Conservation (phyloP, 2,888 invertebrate genomes). For the Itoplectis maculator region DNA sequence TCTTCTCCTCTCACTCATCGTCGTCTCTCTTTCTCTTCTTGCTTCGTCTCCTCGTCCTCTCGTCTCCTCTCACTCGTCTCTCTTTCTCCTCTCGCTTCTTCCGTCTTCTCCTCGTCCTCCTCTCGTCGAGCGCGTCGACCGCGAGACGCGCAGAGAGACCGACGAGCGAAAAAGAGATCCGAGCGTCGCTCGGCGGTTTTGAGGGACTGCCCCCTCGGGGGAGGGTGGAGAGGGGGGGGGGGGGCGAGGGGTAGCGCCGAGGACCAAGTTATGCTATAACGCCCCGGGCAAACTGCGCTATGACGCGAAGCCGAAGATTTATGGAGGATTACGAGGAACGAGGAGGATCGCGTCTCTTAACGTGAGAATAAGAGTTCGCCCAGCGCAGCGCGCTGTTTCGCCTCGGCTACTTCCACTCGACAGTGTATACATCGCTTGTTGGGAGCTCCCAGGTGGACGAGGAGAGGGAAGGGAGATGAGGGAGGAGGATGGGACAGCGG, state of each 20-base stretch:
- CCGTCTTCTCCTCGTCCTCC: neutral
- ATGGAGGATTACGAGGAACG: slow-evolving; percentile 63
- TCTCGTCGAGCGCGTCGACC: neutral
- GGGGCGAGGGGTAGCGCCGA: slow-evolving; percentile 11
- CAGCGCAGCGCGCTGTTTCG: slow-evolving; percentile 15
- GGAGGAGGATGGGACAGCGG: too few relatives aligned
- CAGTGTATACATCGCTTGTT: slow-evolving; percentile 25
- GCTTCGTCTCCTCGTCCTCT: neutral
- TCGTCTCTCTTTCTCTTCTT: neutral
- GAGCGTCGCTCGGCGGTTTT: neutral
- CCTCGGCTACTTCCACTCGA: slow-evolving; percentile 33
- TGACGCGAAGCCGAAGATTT: slow-evolving; percentile 63
- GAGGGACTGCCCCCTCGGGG: neutral
- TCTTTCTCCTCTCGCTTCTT: neutral
- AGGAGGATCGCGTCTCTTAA: slow-evolving; percentile 65
- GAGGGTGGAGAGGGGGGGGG: too few relatives aligned
- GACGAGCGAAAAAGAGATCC: neutral
- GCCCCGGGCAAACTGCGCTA: slow-evolving; percentile 62
- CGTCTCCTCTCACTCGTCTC: too few relatives aligned
- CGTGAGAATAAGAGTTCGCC: slow-evolving; percentile 62
- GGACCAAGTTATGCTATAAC: slow-evolving; percentile 32
- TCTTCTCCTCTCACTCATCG: too few relatives aligned
- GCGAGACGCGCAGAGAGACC: neutral
- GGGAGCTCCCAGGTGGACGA: neutral
- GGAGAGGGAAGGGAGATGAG: too few relatives aligned